Evolutionary conservation across 2,888 invertebrate genomes (phyloP).

Genomic region (Drosophila paranaensis): DNA sequence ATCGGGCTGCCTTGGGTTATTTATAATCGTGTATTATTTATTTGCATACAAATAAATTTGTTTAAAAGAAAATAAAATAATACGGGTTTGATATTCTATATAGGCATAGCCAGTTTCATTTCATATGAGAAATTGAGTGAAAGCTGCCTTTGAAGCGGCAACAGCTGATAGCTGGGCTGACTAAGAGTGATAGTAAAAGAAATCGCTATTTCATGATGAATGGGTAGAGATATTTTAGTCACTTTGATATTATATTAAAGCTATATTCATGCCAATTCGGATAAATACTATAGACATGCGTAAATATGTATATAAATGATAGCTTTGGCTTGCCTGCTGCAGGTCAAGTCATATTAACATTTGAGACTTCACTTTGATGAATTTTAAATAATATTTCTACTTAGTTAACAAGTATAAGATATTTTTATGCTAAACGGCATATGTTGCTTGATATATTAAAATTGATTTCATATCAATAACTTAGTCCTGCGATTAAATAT

Average conservation of each 20-base stretch:
- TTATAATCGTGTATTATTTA: conserved; percentile 20
- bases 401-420: accelerated
- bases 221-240: background rate
- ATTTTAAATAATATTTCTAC: background rate
- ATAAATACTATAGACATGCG: too few species aligned
- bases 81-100: background rate
- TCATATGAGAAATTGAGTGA: background rate
- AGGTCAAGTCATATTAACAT: too few species aligned
- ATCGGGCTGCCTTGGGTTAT: conserved; percentile 27
- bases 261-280: background rate
- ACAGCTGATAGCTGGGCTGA: background rate
- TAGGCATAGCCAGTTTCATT: background rate
- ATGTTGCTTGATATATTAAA: background rate
- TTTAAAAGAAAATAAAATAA: background rate
- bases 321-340: too few species aligned
- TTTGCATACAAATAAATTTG: conserved; percentile 3
- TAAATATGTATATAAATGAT: too few species aligned
- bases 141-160: background rate
- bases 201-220: background rate
- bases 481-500: background rate
- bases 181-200: background rate
- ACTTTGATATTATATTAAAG: background rate
- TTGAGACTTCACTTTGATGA: background rate
- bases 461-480: background rate
- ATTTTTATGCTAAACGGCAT: background rate